phyloP scores from a whole-genome alignment of 1,140 invertebrate genomes.

The Zophobas morio region DNA sequence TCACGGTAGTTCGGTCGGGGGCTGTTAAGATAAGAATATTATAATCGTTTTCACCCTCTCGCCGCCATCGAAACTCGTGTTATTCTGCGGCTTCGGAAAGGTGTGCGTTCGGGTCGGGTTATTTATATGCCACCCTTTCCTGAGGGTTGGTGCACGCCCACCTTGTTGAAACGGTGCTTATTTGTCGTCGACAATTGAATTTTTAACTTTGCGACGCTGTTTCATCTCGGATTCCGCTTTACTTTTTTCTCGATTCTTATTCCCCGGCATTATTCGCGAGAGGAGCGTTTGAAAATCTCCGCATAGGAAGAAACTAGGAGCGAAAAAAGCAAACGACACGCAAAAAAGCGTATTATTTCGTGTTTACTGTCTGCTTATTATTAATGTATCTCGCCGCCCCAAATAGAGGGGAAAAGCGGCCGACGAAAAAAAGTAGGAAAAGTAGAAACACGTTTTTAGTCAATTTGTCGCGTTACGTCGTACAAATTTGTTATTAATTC shows the following conservation, averaged over 20 bases:
- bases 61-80: neutral
- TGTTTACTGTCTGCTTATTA: constrained; percentile 16
- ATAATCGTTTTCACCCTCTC: constrained; percentile 10
- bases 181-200: constrained; percentile 14
- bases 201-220: constrained; percentile 8
- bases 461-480: neutral
- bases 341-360: neutral
- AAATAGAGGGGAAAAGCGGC: neutral
- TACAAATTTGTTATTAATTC: constrained; percentile 21
- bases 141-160: constrained; percentile 3
- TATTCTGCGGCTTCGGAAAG: constrained; percentile 1
- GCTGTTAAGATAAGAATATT: constrained; percentile 17
- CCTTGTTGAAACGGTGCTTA: constrained; percentile 10
- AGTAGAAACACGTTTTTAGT: neutral
- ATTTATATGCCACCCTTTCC: constrained; percentile 3
- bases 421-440: neutral
- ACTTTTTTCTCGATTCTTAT: neutral
- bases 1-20: constrained; percentile 1
- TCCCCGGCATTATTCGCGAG: neutral
- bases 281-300: constrained; percentile 7
- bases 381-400: neutral
- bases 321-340: neutral
- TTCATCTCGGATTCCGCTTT: neutral
- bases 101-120: constrained; percentile 5
- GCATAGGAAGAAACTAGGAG: neutral